phyloP scores from a whole-genome alignment of 2,888 invertebrate species.

The Andrena fulva region DNA sequence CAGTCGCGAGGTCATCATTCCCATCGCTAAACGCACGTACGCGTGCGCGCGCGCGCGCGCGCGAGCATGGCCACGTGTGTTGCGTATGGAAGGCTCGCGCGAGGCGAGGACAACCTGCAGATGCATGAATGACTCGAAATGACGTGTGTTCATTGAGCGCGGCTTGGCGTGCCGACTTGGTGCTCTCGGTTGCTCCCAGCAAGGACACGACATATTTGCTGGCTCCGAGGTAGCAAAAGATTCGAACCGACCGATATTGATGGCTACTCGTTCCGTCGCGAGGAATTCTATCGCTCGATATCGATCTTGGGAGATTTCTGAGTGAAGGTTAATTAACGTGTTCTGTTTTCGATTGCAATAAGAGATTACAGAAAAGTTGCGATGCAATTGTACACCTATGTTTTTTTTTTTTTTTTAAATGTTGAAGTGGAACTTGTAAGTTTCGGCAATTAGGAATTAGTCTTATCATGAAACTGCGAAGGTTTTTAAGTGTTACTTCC shows the following conservation, averaged over 20 bases:
- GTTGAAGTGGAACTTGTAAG: no score
- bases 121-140: conserved; percentile 83
- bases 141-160: conserved; percentile 82
- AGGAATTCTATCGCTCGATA: no score
- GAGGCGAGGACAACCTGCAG: conserved; percentile 81
- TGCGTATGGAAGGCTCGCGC: conserved; percentile 64
- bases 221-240: conserved; percentile 61
- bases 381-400: no score
- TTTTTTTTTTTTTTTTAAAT: no score
- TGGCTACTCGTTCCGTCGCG: neutral
- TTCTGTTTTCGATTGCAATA: no score
- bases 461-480: no score
- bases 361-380: no score
- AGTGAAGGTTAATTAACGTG: no score
- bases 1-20: conserved; percentile 53
- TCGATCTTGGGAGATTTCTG: no score
- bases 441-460: no score
- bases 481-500: no score
- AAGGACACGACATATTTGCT: conserved; percentile 82
- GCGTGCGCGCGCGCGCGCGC: conserved; percentile 16
- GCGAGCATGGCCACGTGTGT: conserved; percentile 64
- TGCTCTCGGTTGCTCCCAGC: conserved; percentile 75
- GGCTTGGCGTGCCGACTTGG: conserved; percentile 72
- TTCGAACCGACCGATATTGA: conserved; percentile 51
- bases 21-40: conserved; percentile 55